These are phyloP conservation scores for Hyla sarda DNA, from an alignment of 2,113 vertebrate species.

Conservation along the genomic window DNA sequence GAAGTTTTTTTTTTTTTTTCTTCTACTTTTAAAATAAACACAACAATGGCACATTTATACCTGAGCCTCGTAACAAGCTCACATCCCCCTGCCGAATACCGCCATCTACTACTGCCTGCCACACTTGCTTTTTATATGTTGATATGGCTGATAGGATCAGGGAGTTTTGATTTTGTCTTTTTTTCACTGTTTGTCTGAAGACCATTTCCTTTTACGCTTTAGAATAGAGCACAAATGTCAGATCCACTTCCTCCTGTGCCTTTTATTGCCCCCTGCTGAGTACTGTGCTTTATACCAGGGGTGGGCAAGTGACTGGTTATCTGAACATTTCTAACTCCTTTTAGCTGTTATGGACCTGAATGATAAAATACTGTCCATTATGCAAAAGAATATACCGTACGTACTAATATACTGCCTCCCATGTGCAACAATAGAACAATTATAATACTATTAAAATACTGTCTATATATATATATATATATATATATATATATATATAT, in stretches of 20 bases:
- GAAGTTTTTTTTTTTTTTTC: conserved; percentile 3
- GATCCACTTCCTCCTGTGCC: not conserved
- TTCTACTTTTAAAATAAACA: not conserved
- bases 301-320: too few species aligned
- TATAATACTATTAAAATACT: not conserved
- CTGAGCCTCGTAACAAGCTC: not conserved
- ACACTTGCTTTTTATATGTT: not conserved
- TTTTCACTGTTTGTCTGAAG: not conserved
- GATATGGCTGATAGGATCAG: not conserved
- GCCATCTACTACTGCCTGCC: not conserved
- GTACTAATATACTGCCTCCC: not conserved
- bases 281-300: too few species aligned
- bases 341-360: too few species aligned
- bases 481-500: too few species aligned
- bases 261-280: not conserved
- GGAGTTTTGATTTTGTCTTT: not conserved
- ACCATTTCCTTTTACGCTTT: not conserved
- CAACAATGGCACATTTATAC: not conserved
- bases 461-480: too few species aligned
- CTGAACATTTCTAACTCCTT: too few species aligned
- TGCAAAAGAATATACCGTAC: not conserved
- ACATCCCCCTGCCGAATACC: not conserved
- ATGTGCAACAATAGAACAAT: not conserved
- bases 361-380: too few species aligned
- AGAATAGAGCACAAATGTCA: not conserved